These are phyloP conservation scores for Thecocarcelia acutangulata DNA, from an alignment of 2,888 invertebrate species.

Conservation along the genomic window DNA sequence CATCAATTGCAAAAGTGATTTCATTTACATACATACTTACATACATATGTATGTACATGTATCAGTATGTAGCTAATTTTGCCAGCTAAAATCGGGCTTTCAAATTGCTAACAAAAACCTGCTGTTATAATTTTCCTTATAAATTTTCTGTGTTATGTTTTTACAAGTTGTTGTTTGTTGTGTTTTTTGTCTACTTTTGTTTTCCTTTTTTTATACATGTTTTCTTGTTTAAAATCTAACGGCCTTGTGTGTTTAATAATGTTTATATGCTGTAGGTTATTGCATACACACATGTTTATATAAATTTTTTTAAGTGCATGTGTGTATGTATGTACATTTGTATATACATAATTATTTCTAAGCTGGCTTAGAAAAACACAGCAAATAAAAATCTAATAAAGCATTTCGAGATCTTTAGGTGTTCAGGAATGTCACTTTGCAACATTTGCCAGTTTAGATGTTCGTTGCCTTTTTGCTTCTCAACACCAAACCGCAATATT, in stretches of 20 bases:
- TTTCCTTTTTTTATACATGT: slow-evolving; percentile 12
- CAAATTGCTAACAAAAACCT: slow-evolving; percentile 33
- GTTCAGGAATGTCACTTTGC: slow-evolving; percentile 66
- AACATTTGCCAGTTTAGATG: slow-evolving; percentile 52
- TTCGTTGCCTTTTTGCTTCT: background rate
- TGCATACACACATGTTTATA: slow-evolving; percentile 20
- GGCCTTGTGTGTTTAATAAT: slow-evolving; percentile 62
- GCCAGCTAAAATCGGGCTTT: background rate
- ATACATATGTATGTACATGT: background rate
- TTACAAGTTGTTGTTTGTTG: slow-evolving; percentile 15
- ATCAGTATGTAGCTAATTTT: background rate
- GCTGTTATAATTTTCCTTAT: slow-evolving; percentile 59
- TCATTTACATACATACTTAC: background rate
- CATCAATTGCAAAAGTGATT: no score
- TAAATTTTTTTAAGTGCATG: background rate
- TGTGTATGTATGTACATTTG: background rate
- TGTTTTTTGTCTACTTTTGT: slow-evolving; percentile 19
- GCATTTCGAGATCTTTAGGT: slow-evolving; percentile 55
- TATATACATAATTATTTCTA: slow-evolving; percentile 8
- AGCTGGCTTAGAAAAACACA: slow-evolving; percentile 27
- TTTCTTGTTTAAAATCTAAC: slow-evolving; percentile 47
- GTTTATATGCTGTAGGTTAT: slow-evolving; percentile 26
- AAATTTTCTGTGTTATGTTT: slow-evolving; percentile 24
- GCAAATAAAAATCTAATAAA: background rate
- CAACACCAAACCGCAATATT: background rate